A percentile compares a stretch with the other conserved stretches of the same genome.
Conservation (phyloP, 2,797 vertebrate genomes). For the Rhabdomys pumilio region DNA sequence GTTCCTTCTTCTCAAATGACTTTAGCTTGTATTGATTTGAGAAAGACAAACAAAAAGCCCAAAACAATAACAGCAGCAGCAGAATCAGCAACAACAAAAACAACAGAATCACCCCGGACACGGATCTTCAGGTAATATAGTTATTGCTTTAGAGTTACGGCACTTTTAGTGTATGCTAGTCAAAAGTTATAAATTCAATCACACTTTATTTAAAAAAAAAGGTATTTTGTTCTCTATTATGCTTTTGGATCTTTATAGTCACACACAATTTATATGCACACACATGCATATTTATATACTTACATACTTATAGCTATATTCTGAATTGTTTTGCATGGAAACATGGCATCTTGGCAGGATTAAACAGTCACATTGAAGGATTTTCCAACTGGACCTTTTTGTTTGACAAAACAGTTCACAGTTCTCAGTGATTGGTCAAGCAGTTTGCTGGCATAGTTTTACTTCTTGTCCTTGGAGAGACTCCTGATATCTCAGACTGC, state of each 20-base stretch:
- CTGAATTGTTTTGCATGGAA: slow-evolving; percentile 5
- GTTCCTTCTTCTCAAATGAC: not conserved
- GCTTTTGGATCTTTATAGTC: not conserved
- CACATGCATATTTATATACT: not conserved
- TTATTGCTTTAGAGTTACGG: not conserved
- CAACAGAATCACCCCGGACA: not conserved
- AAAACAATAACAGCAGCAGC: not conserved
- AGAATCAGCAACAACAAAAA: not conserved
- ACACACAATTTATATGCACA: not conserved
- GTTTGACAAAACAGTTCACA: not conserved
- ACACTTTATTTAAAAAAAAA: not conserved
- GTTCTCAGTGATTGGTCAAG: not conserved
- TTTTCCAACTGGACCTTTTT: not conserved
- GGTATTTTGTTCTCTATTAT: slow-evolving; percentile 7
- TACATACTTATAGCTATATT: not conserved
- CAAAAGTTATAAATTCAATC: slow-evolving; percentile 21
- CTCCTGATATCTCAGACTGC: not conserved
- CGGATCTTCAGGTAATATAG: not conserved
- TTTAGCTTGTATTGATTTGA: not conserved
- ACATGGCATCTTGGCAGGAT: not conserved
- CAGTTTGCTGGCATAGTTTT: not conserved
- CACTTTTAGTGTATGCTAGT: not conserved
- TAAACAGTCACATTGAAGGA: not conserved
- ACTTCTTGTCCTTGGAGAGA: not conserved
- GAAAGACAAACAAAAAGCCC: not conserved